These are phyloP conservation scores for Hestina assimilis DNA, from an alignment of 1,140 invertebrate species.

Conservation along the genomic window DNA sequence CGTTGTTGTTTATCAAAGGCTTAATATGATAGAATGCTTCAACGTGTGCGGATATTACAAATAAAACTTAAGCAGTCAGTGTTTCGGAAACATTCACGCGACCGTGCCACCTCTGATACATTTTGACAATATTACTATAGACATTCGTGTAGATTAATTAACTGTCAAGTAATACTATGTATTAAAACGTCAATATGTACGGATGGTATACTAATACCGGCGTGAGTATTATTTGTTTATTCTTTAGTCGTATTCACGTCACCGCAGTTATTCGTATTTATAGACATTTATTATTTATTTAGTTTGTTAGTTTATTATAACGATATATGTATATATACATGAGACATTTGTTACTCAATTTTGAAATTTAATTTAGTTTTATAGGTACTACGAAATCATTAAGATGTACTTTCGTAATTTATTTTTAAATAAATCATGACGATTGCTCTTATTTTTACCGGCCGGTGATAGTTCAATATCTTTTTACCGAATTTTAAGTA, in stretches of 20 bases:
- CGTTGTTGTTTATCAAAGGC: conserved; percentile 37
- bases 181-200: conserved; percentile 25
- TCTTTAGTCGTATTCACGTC: background rate
- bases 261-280: background rate
- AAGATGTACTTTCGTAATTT: too few species aligned
- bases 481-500: too few species aligned
- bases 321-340: too few species aligned
- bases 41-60: conserved; percentile 28
- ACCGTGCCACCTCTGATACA: conserved; percentile 14
- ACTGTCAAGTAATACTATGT: background rate
- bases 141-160: background rate
- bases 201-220: conserved; percentile 34
- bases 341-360: too few species aligned
- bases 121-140: conserved; percentile 2
- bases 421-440: too few species aligned
- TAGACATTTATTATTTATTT: too few species aligned
- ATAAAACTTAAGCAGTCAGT: conserved; percentile 37
- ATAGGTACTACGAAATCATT: too few species aligned
- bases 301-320: too few species aligned
- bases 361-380: too few species aligned
- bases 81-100: conserved; percentile 40
- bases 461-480: too few species aligned
- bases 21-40: conserved; percentile 10
- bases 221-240: conserved; percentile 30
- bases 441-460: too few species aligned